phyloP scores from a whole-genome alignment of 2,888 invertebrate species.

The Nasonia oneida region DNA sequence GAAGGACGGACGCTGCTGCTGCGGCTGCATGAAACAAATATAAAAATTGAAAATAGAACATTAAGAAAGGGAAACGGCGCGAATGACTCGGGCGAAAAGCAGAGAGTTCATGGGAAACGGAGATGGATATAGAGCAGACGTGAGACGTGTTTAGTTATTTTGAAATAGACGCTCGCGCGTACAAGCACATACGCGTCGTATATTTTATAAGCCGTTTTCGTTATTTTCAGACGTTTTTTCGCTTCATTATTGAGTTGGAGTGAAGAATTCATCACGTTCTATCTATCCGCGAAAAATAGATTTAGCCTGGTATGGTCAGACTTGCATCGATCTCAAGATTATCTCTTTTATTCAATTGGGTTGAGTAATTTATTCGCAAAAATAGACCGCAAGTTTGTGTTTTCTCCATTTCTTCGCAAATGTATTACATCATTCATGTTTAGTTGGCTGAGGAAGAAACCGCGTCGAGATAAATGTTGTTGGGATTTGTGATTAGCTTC shows the following conservation, averaged over 20 bases:
- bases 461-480: neutral
- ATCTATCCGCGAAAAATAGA: slow-evolving; percentile 34
- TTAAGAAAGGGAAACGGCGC: slow-evolving; percentile 24
- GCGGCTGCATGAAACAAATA: slow-evolving; percentile 32
- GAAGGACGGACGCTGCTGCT: neutral
- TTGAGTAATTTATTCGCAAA: neutral
- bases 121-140: slow-evolving; percentile 27
- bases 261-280: neutral
- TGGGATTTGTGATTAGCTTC: slow-evolving; percentile 41
- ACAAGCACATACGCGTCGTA: neutral
- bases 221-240: neutral
- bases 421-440: too few relatives aligned
- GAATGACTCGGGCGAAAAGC: slow-evolving; percentile 3
- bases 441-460: too few relatives aligned
- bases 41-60: slow-evolving; percentile 53
- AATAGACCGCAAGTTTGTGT: neutral
- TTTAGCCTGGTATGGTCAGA: slow-evolving; percentile 50
- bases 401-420: neutral
- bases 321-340: slow-evolving; percentile 11
- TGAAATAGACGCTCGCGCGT: neutral
- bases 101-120: slow-evolving; percentile 25
- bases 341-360: neutral
- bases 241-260: neutral
- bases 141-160: slow-evolving; percentile 32
- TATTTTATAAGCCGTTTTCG: neutral